Evolutionary conservation across 2,797 vertebrate genomes (phyloP).

Genomic region (Moxostoma hubbsi): DNA sequence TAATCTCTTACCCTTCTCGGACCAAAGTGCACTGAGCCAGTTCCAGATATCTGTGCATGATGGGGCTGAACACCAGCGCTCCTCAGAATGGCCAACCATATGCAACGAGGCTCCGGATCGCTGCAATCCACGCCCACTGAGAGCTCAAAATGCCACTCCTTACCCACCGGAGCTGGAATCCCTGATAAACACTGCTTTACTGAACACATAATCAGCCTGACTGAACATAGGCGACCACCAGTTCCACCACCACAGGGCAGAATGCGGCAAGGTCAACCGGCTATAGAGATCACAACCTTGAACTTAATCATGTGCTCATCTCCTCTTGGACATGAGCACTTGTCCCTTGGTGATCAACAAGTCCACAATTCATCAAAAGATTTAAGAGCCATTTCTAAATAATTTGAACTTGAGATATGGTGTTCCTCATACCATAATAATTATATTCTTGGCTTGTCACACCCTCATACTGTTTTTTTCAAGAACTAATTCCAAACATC

Average conservation of each 20-base stretch:
- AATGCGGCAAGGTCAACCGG: constrained; percentile 34
- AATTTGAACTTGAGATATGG: not conserved
- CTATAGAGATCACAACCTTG: constrained; percentile 59
- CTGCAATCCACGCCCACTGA: constrained; percentile 93
- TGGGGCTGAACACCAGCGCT: constrained; percentile 54
- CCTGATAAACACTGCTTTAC: constrained; percentile 30
- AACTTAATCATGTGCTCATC: constrained; percentile 15
- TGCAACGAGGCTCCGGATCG: constrained; percentile 87
- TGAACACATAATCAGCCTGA: constrained; percentile 41
- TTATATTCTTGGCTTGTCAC: not conserved
- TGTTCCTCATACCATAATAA: not conserved
- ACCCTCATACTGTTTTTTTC: not conserved
- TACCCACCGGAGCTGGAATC: constrained; percentile 72
- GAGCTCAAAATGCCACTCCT: constrained; percentile 83
- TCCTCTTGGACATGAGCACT: constrained; percentile 3
- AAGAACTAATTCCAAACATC: not conserved
- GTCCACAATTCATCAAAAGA: not conserved
- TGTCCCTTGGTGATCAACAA: not conserved
- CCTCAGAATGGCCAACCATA: constrained; percentile 87
- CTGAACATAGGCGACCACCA: not conserved
- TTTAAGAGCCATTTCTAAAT: not conserved
- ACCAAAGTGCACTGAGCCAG: constrained; percentile 61
- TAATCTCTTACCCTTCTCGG: constrained; percentile 70
- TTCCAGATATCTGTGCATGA: constrained; percentile 56
- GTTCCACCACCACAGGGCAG: constrained; percentile 11